Conservation (phyloP, 2,888 invertebrate genomes). For the Eristalis intricaria region DNA sequence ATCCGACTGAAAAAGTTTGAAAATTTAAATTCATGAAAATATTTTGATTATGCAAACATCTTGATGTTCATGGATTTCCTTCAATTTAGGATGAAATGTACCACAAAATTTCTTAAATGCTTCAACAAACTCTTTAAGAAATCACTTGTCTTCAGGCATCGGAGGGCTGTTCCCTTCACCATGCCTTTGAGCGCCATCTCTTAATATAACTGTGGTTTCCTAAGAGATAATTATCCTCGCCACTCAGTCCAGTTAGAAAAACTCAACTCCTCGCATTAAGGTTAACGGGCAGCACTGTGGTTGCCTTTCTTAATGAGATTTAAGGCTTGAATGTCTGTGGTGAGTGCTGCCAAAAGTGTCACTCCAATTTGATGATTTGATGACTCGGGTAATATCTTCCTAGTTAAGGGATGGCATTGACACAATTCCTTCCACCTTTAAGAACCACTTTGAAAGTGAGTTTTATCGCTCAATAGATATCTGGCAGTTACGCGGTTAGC, state of each 20-base stretch:
- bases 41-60: not conserved
- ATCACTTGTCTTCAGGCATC: not conserved
- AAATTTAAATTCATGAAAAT: not conserved
- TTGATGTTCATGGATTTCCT: not conserved
- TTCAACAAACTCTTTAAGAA: not conserved
- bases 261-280: not conserved
- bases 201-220: not conserved
- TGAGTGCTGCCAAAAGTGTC: not conserved
- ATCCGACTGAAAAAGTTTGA: not conserved
- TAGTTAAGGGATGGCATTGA: not conserved
- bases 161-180: not conserved
- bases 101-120: not conserved
- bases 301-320: not conserved
- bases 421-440: not conserved
- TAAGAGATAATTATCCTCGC: not conserved
- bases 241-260: not conserved
- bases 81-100: not conserved
- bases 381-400: not conserved
- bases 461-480: not conserved
- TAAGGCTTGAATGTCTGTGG: not conserved
- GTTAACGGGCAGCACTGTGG: not conserved
- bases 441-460: not conserved
- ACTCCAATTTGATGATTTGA: not conserved
- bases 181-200: not conserved
- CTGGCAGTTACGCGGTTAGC: not conserved